Conservation (phyloP, 2,113 vertebrate species). For the Taurulus bubalis region DNA sequence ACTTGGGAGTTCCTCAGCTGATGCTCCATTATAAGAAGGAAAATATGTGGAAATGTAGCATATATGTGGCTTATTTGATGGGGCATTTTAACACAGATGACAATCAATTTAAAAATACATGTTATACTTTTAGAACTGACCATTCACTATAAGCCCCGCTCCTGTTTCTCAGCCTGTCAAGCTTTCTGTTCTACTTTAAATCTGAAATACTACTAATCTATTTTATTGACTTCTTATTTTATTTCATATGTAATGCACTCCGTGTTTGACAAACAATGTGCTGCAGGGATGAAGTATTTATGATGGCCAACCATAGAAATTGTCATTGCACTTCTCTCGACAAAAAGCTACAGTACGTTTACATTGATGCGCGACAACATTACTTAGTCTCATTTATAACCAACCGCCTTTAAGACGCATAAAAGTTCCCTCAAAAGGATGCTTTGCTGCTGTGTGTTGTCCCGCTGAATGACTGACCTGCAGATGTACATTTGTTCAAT, state of each 20-base stretch:
- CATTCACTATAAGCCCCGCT: neutral
- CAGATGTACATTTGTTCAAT: conserved; percentile 37
- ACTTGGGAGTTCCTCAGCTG: neutral
- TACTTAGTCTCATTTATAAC: neutral
- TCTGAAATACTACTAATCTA: too few species aligned
- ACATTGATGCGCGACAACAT: neutral
- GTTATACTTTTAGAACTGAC: neutral
- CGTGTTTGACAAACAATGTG: too few species aligned
- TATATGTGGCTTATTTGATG: neutral
- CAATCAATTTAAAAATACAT: neutral
- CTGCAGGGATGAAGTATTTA: too few species aligned
- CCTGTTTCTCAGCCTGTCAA: neutral
- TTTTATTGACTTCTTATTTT: too few species aligned
- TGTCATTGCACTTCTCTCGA: too few species aligned
- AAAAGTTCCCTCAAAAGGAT: neutral
- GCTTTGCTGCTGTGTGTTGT: neutral
- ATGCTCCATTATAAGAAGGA: neutral
- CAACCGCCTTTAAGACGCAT: neutral
- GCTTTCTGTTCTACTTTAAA: neutral
- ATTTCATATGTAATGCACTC: too few species aligned
- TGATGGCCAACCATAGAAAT: too few species aligned
- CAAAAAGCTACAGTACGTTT: neutral
- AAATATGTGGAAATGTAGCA: neutral
- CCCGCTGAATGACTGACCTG: neutral
- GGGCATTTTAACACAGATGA: neutral